Base-by-base conservation (phyloP, 2,113 vertebrate genomes). In the Sprattus sprattus region DNA sequence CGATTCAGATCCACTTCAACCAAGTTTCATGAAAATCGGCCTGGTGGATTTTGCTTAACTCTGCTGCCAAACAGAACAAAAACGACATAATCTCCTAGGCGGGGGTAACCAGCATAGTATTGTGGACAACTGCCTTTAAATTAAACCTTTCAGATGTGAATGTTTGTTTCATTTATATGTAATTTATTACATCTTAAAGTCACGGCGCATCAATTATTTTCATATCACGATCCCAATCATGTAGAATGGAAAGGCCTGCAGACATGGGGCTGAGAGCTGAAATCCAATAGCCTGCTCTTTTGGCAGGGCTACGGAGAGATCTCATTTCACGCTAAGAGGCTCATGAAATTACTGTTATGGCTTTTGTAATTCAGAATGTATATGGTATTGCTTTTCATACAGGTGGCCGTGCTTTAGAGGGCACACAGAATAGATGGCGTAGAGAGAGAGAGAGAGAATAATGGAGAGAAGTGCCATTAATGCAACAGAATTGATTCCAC, bases 281-380 rank as follows among this genome's bases (percentile, higher is more conserved):
- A 93, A 94, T 92, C 91, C 91, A 92, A 93, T 94, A 93, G 87
- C 91, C 92, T 92, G 82, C 52, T 81, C 86, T 89, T 90, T 71
- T 71, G 64, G 64, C 25, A 71, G 28, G 91, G 90, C 88, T 91
- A 22, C 87, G 85, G 87, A 86, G 89, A 89, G 90, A 93, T 93
- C 89, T 93, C 90, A 94, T 95, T 94, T 93, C 93, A 94, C 91
- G 93, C 93, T 92, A 93, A 90, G 87, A 91, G 92, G 91, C 92
- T 94, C 90, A 88, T 93, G 90, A 93, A 93, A 93, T 91, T 91
- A 87, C 92, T 85, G 87, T 89, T 88, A 90, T 88, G 92, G 89
- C 88, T 80, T 84, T 88, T 90, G 91, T 90, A 89, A 93, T 92
- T 92, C 89, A 88, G 85, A 71, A 85, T 89, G 60, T 71, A 82